Base-by-base conservation (phyloP, 2,888 invertebrate genomes). In the Ptychoptera contaminata region DNA sequence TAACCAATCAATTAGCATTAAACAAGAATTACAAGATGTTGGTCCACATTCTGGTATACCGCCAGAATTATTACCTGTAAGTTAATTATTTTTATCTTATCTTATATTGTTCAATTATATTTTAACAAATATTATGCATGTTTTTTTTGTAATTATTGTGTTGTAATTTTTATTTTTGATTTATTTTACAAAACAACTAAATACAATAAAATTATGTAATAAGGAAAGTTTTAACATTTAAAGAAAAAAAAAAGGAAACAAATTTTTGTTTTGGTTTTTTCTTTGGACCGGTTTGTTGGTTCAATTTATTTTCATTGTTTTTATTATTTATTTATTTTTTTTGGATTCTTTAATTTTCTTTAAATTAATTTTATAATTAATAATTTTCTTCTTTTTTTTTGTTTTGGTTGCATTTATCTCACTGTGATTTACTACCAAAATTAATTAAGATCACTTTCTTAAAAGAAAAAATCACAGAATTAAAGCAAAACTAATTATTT, bases 241-340 rank as follows among this genome's bases (percentile, higher is more conserved):
- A 23, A 23, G 23, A 23, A 37, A n/a, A n/a, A n/a, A n/a, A n/a
- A 35, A 41, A 40, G 15, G 15, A 31, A 46, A 37, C 39, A 40
- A 41, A 53, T 55, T 55, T 56, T 60, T 65, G 65, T 65, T 63
- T 62, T 65, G 65, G 65, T 65, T 65, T 65, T 65, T 65, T 65
- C 65, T 65, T 65, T 65, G 63, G 59, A 62, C 62, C 63, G 65
- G 62, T 63, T 57, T 62, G 62, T 63, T 61, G 63, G 64, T 65
- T 64, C 64, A 63, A 59, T 56, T 37, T 42, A 16, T 36, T 34
- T 11, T 40, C 32, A 37, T 54, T n/a, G n/a, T n/a, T 34, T 35
- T 42, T 48, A 47, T 40, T 42, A 42, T 49, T 50, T 50, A 48
- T 49, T 40, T 47, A 31, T 43, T 41, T 40, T 42, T 44, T 14